A percentile compares a stretch with the other conserved stretches of the same genome.
Conservation (phyloP, 2,113 vertebrate genomes). For the Anoplopoma fimbria region DNA sequence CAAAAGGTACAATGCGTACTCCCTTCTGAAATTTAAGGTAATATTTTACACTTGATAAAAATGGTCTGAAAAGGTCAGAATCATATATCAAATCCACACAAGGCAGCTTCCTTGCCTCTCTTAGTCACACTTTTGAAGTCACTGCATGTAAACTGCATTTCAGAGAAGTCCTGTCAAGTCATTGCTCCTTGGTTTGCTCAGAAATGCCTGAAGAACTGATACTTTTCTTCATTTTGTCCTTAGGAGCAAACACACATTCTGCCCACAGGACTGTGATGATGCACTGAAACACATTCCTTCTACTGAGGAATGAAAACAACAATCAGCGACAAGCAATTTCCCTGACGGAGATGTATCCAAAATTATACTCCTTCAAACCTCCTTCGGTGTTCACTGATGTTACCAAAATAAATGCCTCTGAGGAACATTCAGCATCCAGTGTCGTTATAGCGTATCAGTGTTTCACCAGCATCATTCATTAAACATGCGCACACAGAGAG, state of each 20-base stretch:
- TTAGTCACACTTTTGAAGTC: neutral
- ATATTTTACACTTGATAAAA: neutral
- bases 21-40: too few species aligned
- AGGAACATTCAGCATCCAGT: constrained; percentile 6
- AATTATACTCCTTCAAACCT: neutral
- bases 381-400: neutral
- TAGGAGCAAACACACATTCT: neutral
- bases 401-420: constrained; percentile 38
- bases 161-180: neutral
- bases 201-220: constrained; percentile 8
- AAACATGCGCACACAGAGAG: constrained; percentile 35
- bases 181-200: neutral
- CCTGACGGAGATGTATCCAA: neutral
- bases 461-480: constrained; percentile 56
- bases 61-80: neutral
- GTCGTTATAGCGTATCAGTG: constrained; percentile 51
- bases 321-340: neutral
- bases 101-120: neutral
- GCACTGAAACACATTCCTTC: neutral
- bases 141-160: neutral
- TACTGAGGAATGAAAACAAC: constrained; percentile 6
- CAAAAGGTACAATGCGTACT: neutral
- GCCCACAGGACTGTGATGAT: neutral
- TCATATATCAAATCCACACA: neutral
- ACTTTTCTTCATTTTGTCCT: constrained; percentile 17